Conservation (phyloP, 1,140 invertebrate genomes). For the Zaprionus nigranus region DNA sequence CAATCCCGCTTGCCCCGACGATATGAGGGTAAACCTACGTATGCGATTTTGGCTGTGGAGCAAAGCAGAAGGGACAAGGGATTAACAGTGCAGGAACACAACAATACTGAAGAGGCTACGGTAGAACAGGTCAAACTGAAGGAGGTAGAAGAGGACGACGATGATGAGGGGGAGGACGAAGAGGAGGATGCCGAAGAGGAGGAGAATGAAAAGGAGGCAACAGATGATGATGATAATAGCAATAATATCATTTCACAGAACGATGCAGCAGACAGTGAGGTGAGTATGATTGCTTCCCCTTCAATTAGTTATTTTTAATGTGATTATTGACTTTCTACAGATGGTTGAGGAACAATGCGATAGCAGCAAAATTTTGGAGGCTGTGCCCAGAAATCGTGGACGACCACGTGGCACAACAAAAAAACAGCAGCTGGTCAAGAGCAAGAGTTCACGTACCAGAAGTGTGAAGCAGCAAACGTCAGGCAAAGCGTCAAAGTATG, state of each 20-base stretch:
- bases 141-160: constrained; percentile 19
- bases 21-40: constrained; percentile 79
- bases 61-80: constrained; percentile 67
- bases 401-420: constrained; percentile 37
- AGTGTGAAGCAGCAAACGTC: constrained; percentile 4
- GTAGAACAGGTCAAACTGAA: constrained; percentile 21
- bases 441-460: constrained; percentile 17
- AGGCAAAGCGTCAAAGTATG: background rate
- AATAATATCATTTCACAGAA: background rate
- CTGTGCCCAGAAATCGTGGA: constrained; percentile 13
- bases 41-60: constrained; percentile 79
- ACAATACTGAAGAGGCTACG: constrained; percentile 26
- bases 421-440: constrained; percentile 28
- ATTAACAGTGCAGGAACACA: constrained; percentile 60
- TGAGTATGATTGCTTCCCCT: constrained; percentile 8
- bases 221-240: constrained; percentile 4
- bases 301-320: background rate
- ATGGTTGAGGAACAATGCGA: constrained; percentile 20
- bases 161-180: constrained; percentile 26
- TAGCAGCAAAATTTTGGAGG: constrained; percentile 27
- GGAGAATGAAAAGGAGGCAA: constrained; percentile 11
- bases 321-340: background rate
- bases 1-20: constrained; percentile 63
- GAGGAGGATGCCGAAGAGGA: constrained; percentile 28
- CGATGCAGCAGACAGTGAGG: constrained; percentile 16